A percentile compares a stretch with the other conserved stretches of the same genome.
These are phyloP conservation scores for Cylas formicarius DNA, from an alignment of 1,140 invertebrate genomes.

Conservation along the genomic window DNA sequence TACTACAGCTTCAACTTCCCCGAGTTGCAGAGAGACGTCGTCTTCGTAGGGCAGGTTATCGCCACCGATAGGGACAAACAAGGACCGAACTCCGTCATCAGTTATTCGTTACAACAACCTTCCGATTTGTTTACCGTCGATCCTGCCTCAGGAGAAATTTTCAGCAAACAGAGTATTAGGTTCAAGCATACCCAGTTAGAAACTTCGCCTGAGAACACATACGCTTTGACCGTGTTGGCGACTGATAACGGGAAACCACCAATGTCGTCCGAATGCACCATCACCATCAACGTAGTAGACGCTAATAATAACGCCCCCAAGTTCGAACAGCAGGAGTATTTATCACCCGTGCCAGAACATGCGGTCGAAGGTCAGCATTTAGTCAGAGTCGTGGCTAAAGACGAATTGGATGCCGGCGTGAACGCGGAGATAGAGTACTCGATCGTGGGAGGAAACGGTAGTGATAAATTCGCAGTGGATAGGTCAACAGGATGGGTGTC, in stretches of 20 bases:
- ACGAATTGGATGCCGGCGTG: slow-evolving; percentile 72
- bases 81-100: slow-evolving; percentile 89
- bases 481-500: slow-evolving; percentile 69
- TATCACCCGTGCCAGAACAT: slow-evolving; percentile 76
- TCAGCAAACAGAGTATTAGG: slow-evolving; percentile 69
- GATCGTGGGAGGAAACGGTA: slow-evolving; percentile 69
- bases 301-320: slow-evolving; percentile 83
- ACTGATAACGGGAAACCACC: slow-evolving; percentile 91
- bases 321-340: slow-evolving; percentile 66
- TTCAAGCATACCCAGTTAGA: slow-evolving; percentile 74
- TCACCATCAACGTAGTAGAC: slow-evolving; percentile 83
- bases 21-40: slow-evolving; percentile 68
- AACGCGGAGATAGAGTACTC: slow-evolving; percentile 83
- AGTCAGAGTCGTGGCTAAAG: slow-evolving; percentile 65
- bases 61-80: slow-evolving; percentile 86
- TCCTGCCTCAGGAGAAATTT: slow-evolving; percentile 81
- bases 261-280: slow-evolving; percentile 73
- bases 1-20: slow-evolving; percentile 87
- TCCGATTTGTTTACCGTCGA: slow-evolving; percentile 88
- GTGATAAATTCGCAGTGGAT: slow-evolving; percentile 69
- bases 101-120: slow-evolving; percentile 82
- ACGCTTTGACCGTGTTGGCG: slow-evolving; percentile 76
- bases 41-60: slow-evolving; percentile 80
- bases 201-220: slow-evolving; percentile 80
- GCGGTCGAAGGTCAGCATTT: slow-evolving; percentile 62